Evolutionary conservation across 2,113 vertebrate genomes (phyloP), one percentile per base, ranked within the genome.

Genomic region (Pimephales promelas): DNA sequence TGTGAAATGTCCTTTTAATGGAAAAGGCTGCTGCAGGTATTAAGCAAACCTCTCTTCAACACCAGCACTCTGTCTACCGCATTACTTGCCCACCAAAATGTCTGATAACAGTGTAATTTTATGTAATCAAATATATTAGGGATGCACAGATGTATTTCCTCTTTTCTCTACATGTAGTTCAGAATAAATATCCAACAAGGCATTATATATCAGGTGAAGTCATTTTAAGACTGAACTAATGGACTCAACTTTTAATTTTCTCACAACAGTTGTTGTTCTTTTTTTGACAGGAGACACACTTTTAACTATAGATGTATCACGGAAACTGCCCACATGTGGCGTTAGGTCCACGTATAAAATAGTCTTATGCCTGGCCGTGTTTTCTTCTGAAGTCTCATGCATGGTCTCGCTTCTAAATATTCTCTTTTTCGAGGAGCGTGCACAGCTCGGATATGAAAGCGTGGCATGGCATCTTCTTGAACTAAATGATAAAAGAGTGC

Each of bases 401-500:
- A 28, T 14, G 62, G 79, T 81, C 28, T 70, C 31, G 5, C 64
- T 54, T 47, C 20, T 70, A 81, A 81, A 81, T 56, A 81, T 81
- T 81, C 64, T 56, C 64, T 81, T 81, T 71, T 49, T 61, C 11
- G 10, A 4, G n/a, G 24, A 79, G 62, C 22, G 1, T 68, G 62
- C 10, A 9, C 62, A 70, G 49, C 20, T 54, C 28, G 28, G 26
- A 36, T 70, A 54, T 31, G 64, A 70, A 81, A 81, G 47, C 31
- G 34, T 81, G 40, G 78, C 78, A 79, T 49, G 31, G 31, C 47
- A 40, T 81, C 79, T 81, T 81, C 64, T 70, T 81, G 64, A 81
- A 77, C 74, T 22, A 36, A 34, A 77, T 57, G 74, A 77, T 77
- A 59, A 54, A 81, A 81, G 31, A 68, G 47, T 70, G 28, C 45